A percentile compares a stretch with the other conserved stretches of the same genome.
phyloP scores from a whole-genome alignment of 2,113 vertebrate species.

The Hoplias malabaricus region DNA sequence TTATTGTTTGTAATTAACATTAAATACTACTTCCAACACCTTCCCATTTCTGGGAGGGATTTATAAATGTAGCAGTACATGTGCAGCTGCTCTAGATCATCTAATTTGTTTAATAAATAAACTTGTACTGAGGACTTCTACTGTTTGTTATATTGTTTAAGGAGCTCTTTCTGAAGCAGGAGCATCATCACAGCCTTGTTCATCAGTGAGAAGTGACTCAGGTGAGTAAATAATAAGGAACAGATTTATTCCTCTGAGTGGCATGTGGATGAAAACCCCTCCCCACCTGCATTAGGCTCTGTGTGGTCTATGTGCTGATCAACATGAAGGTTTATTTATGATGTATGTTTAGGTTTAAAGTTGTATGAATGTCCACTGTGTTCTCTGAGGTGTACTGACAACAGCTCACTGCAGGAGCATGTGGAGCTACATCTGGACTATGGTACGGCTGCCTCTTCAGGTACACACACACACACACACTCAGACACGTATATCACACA shows the following conservation, averaged over 20 bases:
- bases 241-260: too few relatives aligned
- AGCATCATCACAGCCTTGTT: neutral
- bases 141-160: constrained; percentile 1
- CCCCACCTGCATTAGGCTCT: neutral
- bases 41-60: too few relatives aligned
- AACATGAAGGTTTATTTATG: neutral
- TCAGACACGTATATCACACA: too few relatives aligned
- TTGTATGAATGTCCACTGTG: constrained; percentile 84
- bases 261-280: too few relatives aligned
- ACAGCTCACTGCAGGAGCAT: constrained; percentile 82
- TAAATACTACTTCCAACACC: too few relatives aligned
- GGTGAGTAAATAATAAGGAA: neutral
- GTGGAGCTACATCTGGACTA: constrained; percentile 86
- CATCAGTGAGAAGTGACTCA: neutral
- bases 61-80: too few relatives aligned
- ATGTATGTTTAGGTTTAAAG: constrained; percentile 42
- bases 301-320: neutral
- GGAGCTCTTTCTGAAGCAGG: neutral
- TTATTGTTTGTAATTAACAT: too few relatives aligned
- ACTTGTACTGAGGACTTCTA: too few relatives aligned
- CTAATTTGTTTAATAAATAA: too few relatives aligned
- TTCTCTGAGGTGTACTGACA: constrained; percentile 72
- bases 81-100: too few relatives aligned
- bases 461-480: constrained; percentile 3
- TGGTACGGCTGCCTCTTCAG: constrained; percentile 26